Base-by-base conservation (phyloP, 2,113 vertebrate genomes). In the Sinocyclocheilus maitianheensis region DNA sequence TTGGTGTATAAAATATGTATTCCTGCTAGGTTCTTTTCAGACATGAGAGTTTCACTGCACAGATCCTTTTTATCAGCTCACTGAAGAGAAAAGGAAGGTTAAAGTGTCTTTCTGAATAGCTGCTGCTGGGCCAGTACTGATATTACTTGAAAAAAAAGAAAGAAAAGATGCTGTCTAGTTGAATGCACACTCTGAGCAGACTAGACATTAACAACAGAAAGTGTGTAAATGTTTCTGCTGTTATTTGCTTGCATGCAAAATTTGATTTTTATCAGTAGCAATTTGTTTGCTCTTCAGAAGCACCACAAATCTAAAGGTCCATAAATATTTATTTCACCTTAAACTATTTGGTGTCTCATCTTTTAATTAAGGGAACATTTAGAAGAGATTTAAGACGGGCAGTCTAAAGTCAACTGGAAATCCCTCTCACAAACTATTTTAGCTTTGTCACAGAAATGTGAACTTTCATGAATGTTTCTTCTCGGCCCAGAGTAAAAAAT, bases 241-340 rank as follows among this genome's bases (percentile, higher is more conserved):
- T 60, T 78, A 78, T 77, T 78, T 37, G 18, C 30, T 75, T 6
- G 18, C 9, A 78, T 58, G 18, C 9, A 37, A 40, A 60, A 78
- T 22, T 22, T 0, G 18, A 81, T 30, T 14, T 46, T 46, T 81
- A 43, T 81, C n/a, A 11, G 60, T 0, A 16, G 34, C 62, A 20
- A 30, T 26, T 65, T 81, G 7, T 3, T 58, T 58, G 51, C 60
- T 65, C 43, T 81, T 81, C 22, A 65, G 20, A 16, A 80, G 22
- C 58, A 43, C 22, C 20, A n/a, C n/a, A 81, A 63, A 65, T 40
- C 22, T 37, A 81, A 81, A 48, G n/a, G 78, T 63, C 37, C 4
- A 24, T 81, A 48, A 48, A 65, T 81, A 63, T 81, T 20, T 65
- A 81, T 65, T 81, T 46, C 22, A 81, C 22, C 58, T 81, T 46